phyloP scores from a whole-genome alignment of 1,140 invertebrate species.

The Hetaerina americana region DNA sequence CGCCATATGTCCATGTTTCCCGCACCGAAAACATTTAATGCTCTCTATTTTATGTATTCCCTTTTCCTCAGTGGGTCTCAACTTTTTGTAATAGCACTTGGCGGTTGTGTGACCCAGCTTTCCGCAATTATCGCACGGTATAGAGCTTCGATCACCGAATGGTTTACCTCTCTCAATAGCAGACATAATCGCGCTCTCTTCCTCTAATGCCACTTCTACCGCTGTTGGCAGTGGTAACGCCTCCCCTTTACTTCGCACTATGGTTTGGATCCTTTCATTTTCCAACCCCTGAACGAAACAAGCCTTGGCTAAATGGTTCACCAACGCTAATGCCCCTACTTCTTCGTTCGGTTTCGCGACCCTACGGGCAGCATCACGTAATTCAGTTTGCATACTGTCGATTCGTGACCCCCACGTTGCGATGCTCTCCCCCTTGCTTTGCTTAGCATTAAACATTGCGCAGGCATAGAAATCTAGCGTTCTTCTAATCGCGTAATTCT shows the following conservation, averaged over 20 bases:
- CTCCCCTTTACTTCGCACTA: neutral
- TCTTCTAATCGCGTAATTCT: neutral
- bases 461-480: constrained; percentile 2
- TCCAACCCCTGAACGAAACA: neutral
- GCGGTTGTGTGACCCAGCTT: neutral
- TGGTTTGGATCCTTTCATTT: neutral
- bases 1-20: neutral
- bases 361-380: neutral
- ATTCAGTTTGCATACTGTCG: neutral
- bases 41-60: neutral
- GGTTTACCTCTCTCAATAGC: neutral
- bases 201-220: neutral
- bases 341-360: neutral
- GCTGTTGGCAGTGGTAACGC: neutral
- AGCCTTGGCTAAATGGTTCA: neutral
- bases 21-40: neutral
- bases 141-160: neutral
- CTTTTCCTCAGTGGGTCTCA: neutral
- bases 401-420: neutral
- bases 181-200: neutral
- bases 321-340: neutral
- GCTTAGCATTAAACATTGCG: neutral
- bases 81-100: neutral
- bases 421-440: neutral
- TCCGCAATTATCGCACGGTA: neutral